A percentile compares a stretch with the other conserved stretches of the same genome.
phyloP scores from a whole-genome alignment of 1,140 invertebrate genomes.

The Archivesica marissinica region DNA sequence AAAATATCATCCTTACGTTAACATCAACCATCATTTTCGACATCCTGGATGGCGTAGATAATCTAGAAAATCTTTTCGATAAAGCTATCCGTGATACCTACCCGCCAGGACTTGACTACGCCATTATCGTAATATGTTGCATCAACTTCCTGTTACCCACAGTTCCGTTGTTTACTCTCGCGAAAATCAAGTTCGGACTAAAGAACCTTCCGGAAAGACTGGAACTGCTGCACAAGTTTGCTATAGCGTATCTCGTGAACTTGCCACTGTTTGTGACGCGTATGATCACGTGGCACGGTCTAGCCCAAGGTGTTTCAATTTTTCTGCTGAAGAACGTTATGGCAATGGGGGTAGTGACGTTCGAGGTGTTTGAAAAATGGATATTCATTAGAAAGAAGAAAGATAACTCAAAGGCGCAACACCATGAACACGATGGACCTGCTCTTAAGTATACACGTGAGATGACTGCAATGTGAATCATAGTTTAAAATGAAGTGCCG shows the following conservation, averaged over 20 bases:
- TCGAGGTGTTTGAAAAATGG: slow-evolving; percentile 71
- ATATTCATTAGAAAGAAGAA: background rate
- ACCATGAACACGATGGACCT: background rate
- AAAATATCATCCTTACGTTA: slow-evolving; percentile 84
- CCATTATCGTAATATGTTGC: slow-evolving; percentile 85
- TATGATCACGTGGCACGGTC: slow-evolving; percentile 85
- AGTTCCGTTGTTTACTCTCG: slow-evolving; percentile 86
- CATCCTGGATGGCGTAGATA: slow-evolving; percentile 86
- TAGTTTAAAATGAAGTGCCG: too few species aligned
- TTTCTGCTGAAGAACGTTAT: slow-evolving; percentile 87
- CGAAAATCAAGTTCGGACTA: slow-evolving; percentile 80
- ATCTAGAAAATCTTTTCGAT: slow-evolving; percentile 83
- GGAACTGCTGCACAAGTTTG: slow-evolving; percentile 83
- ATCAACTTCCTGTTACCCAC: slow-evolving; percentile 87
- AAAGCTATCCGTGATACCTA: slow-evolving; percentile 77
- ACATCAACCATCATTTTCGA: slow-evolving; percentile 83
- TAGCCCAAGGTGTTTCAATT: slow-evolving; percentile 84
- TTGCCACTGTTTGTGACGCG: slow-evolving; percentile 86
- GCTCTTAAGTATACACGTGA: too few species aligned
- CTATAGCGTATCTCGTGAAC: slow-evolving; percentile 85
- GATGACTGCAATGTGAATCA: too few species aligned
- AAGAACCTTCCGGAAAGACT: slow-evolving; percentile 73
- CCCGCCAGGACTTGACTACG: slow-evolving; percentile 81
- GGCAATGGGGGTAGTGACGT: slow-evolving; percentile 78
- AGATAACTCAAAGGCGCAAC: background rate